A percentile compares a stretch with the other conserved stretches of the same genome.
Conservation (phyloP, 2,888 invertebrate species). For the Andrena chrysosceles region DNA sequence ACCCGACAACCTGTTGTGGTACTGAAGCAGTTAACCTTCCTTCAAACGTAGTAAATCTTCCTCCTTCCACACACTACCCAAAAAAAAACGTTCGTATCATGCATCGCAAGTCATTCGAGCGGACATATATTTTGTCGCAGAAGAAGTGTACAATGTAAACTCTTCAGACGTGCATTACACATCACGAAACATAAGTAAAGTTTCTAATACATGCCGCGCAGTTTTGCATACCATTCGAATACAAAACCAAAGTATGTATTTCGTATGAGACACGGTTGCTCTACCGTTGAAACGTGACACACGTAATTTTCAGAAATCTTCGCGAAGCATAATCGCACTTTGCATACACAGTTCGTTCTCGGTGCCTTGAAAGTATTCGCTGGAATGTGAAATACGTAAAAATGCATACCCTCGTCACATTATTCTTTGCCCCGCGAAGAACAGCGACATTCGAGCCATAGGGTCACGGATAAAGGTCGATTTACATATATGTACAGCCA, state of each 20-base stretch:
- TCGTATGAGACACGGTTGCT: too few relatives aligned
- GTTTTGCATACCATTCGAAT: too few relatives aligned
- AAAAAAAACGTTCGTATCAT: background rate
- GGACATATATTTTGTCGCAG: background rate
- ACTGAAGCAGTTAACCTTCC: constrained; percentile 4
- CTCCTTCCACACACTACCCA: background rate
- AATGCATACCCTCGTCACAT: background rate
- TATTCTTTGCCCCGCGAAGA: too few relatives aligned
- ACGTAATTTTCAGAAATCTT: background rate
- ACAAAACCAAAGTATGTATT: too few relatives aligned
- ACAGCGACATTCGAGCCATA: background rate
- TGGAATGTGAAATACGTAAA: background rate
- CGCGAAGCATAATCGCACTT: background rate
- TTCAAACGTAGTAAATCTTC: background rate
- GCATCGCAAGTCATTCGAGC: background rate
- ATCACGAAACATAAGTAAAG: too few relatives aligned
- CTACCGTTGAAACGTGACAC: background rate
- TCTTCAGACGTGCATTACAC: too few relatives aligned
- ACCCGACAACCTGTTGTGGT: background rate
- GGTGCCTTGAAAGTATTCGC: background rate
- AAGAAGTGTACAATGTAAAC: background rate
- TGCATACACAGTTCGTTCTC: too few relatives aligned
- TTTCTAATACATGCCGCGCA: too few relatives aligned
- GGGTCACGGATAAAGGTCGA: background rate
- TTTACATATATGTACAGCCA: too few relatives aligned